Evolutionary conservation across 2,797 vertebrate genomes (phyloP).

Genomic region (Aeoliscus strigatus): DNA sequence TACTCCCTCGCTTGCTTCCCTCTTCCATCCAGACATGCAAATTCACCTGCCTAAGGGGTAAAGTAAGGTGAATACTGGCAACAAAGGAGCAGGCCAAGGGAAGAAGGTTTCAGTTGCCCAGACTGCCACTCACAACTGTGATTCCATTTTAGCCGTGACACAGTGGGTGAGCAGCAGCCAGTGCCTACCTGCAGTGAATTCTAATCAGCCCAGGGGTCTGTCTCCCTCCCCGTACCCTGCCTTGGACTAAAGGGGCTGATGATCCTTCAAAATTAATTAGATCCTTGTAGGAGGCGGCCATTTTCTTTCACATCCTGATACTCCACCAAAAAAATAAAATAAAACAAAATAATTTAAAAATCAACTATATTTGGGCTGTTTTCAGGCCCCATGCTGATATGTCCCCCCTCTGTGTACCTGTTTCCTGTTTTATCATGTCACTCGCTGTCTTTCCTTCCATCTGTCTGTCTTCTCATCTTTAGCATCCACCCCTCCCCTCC

Average conservation of each 20-base stretch:
- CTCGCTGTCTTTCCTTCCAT: slow-evolving; percentile 48
- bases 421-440: slow-evolving; percentile 66
- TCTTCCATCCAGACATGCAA: slow-evolving; percentile 59
- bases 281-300: slow-evolving; percentile 82
- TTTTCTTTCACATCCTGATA: slow-evolving; percentile 70
- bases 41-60: slow-evolving; percentile 73
- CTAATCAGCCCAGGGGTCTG: slow-evolving; percentile 97
- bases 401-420: slow-evolving; percentile 49
- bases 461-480: slow-evolving; percentile 48
- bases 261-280: slow-evolving; percentile 99
- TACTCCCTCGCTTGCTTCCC: slow-evolving; percentile 30
- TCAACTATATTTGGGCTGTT: slow-evolving; percentile 45
- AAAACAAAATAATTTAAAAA: slow-evolving; percentile 39
- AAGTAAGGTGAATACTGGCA: slow-evolving; percentile 73
- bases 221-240: slow-evolving; percentile 77
- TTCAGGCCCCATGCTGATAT: slow-evolving; percentile 31
- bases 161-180: slow-evolving; percentile 96
- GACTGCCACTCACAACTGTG: slow-evolving; percentile 77
- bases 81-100: slow-evolving; percentile 70
- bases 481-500: slow-evolving; percentile 46
- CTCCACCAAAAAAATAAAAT: slow-evolving; percentile 42
- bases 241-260: slow-evolving; percentile 95
- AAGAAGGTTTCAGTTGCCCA: slow-evolving; percentile 70
- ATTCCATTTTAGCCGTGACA: slow-evolving; percentile 92
- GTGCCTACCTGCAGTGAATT: slow-evolving; percentile 99